Evolutionary conservation across 2,113 vertebrate species (phyloP).

Genomic region (Haliaeetus leucogaster): DNA sequence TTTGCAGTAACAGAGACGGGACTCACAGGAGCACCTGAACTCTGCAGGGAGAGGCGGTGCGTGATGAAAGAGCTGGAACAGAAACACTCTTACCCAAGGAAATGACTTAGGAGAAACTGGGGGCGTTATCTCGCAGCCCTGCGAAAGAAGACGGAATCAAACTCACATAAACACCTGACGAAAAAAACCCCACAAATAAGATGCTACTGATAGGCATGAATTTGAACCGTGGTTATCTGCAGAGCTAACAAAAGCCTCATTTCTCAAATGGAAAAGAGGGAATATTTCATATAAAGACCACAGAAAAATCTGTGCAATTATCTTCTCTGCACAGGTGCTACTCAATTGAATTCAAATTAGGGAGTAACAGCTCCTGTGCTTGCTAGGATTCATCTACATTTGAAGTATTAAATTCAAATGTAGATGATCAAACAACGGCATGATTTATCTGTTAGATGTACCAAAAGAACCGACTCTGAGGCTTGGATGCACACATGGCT

Average conservation of each 20-base stretch:
- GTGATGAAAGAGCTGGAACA: not conserved
- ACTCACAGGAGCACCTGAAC: not conserved
- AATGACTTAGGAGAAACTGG: not conserved
- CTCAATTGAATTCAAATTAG: slow-evolving; percentile 34
- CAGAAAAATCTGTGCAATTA: slow-evolving; percentile 33
- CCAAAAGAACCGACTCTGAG: not conserved
- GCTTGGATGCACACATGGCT: not conserved
- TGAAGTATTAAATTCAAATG: slow-evolving; percentile 9
- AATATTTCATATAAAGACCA: not conserved
- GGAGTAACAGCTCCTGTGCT: not conserved
- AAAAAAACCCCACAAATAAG: not conserved
- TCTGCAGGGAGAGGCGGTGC: not conserved
- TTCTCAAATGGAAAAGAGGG: not conserved
- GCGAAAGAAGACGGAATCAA: not conserved
- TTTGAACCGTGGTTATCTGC: not conserved
- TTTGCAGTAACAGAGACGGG: not conserved
- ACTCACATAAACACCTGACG: not conserved
- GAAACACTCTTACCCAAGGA: not conserved
- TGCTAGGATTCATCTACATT: not conserved
- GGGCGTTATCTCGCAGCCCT: not conserved
- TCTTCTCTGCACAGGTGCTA: slow-evolving; percentile 1
- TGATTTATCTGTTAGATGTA: not conserved
- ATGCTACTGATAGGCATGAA: not conserved
- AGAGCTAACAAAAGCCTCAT: not conserved
- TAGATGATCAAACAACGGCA: not conserved